Evolutionary conservation across 2,113 vertebrate genomes (phyloP).

Genomic region (Oreochromis aureus): DNA sequence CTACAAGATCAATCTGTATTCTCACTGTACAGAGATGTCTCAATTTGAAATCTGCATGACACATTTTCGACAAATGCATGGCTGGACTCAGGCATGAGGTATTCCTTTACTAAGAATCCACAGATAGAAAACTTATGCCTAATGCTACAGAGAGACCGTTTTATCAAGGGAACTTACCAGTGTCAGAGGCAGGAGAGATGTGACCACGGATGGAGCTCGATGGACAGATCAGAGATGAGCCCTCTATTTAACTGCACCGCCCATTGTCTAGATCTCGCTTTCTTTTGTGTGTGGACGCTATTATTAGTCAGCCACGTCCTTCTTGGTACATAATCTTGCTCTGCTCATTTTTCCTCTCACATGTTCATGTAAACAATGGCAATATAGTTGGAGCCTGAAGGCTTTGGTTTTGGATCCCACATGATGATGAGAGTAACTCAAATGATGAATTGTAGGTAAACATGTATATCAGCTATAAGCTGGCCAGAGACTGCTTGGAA

Average conservation of each 20-base stretch:
- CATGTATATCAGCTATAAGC: not conserved
- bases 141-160: not conserved
- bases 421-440: not conserved
- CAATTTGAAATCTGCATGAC: not conserved
- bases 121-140: not conserved
- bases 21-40: not conserved
- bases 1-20: accelerated
- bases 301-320: constrained; percentile 59
- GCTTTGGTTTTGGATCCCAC: not conserved
- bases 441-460: not conserved
- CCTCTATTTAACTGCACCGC: constrained; percentile 63
- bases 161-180: constrained; percentile 32
- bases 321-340: constrained; percentile 10
- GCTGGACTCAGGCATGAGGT: not conserved
- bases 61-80: not conserved
- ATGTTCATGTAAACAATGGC: not conserved
- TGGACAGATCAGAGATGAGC: constrained; percentile 18
- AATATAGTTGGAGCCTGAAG: not conserved
- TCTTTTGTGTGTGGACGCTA: constrained; percentile 62
- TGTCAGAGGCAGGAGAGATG: constrained; percentile 1
- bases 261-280: constrained; percentile 39
- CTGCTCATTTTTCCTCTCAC: constrained; percentile 18
- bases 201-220: not conserved
- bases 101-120: not conserved
- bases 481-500: not conserved